These are phyloP conservation scores for Poeciliopsis gracilis DNA, from an alignment of 2,797 vertebrate genomes.

Conservation along the genomic window DNA sequence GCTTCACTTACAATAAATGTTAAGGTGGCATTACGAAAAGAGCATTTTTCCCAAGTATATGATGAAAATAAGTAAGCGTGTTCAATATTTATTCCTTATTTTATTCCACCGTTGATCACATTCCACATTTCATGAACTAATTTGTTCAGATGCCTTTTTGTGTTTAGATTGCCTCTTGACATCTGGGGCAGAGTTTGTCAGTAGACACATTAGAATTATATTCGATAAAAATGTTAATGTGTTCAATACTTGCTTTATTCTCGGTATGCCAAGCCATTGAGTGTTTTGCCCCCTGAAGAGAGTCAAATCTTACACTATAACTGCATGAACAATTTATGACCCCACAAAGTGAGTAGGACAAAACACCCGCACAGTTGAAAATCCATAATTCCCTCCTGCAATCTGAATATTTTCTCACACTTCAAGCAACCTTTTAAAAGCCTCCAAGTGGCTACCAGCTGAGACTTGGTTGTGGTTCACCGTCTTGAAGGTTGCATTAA, in stretches of 20 bases:
- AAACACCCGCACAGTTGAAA: constrained; percentile 4
- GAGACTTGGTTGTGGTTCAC: constrained; percentile 53
- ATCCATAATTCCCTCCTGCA: constrained; percentile 39
- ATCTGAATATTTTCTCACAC: constrained; percentile 51
- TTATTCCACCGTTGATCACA: neutral
- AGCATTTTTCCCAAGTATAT: neutral
- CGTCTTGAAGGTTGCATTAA: constrained; percentile 57
- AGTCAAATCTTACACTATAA: neutral
- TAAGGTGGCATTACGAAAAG: neutral
- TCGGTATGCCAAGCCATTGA: neutral
- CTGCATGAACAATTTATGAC: constrained; percentile 10
- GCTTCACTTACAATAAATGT: neutral
- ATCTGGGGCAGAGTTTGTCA: neutral
- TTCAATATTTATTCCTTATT: neutral
- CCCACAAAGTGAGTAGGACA: constrained; percentile 6
- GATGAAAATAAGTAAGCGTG: neutral
- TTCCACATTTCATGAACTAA: neutral
- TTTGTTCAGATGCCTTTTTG: neutral
- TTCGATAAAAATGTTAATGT: neutral
- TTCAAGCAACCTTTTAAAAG: constrained; percentile 56
- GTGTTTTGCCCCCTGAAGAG: constrained; percentile 3
- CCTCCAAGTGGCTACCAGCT: constrained; percentile 60
- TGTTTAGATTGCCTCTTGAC: neutral
- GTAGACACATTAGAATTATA: neutral
- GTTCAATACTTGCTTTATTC: neutral